Evolutionary conservation across 2,888 invertebrate species (phyloP), one percentile per base, ranked within the genome.

Genomic region (Neoitamus cyanurus): DNA sequence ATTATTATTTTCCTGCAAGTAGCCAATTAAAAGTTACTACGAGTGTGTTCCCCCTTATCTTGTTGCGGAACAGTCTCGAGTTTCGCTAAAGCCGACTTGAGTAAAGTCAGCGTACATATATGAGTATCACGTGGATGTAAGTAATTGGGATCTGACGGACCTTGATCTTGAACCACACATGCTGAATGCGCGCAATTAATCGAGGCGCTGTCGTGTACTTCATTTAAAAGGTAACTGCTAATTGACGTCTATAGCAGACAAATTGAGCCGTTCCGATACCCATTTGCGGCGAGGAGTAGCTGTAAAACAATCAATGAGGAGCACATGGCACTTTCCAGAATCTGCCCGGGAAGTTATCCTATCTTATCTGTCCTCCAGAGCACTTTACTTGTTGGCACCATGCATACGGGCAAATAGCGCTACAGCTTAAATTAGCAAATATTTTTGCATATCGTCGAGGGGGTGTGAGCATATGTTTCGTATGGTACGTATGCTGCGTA

Each of bases 391-490:
- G 83, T 78, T 46, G 48, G 69, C 72, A 85, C 83, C 78, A 36
- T 46, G 46, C 83, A 73, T 78, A 48, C 37, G 78, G 72, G 84
- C 80, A 85, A 85, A 84, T 83, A 80, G 58, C 77, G 68, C 72
- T 78, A 68, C 31, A 68, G 78, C 78, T 85, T 85, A 84, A 42
- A 85, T 85, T 73, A 80, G 85, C 85, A 84, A 83, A 85, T 84
- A 85, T 85, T 42, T 58, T 84, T 68, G 70, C 83, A 80, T 82
- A 85, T 78, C 15, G 78, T 46, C 69, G 48, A 6, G 25, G 11
- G 70, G 73, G 78, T 85, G 83, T 34, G 30, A 70, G 77, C 77
- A 85, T 75, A 83, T 58, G 72, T 34, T 42, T 11, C 25, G 20
- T 9, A 25, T 5, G 15, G 9, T 13, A 42, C 42, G 13, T n/a